Base-by-base conservation (phyloP, 2,888 invertebrate species). In the Glaucopsyche alexis region DNA sequence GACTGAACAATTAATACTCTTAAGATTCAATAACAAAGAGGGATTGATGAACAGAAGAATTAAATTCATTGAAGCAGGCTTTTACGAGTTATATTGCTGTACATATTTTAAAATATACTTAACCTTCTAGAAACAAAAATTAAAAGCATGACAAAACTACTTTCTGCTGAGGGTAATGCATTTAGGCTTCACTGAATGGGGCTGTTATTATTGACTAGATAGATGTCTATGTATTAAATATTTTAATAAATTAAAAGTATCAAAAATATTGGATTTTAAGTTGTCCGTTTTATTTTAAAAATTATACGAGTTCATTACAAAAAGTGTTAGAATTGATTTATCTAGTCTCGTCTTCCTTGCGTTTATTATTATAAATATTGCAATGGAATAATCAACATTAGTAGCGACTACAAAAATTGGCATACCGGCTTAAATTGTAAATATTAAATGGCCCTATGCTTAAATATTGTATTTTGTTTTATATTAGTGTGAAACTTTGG, bases 311-410 rank as follows among this genome's bases (percentile, higher is more conserved):
- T 29, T 55, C 1, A 52, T 52, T 52, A 16, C 16, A 9, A 29
- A 29, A 60, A 60, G 29, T 13, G 7, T 29, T 29, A 7, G 7
- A 49, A 29, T 80, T 77, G 79, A 83, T 80, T 83, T 83, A 83
- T 87, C 88, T 88, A 89, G 89, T 89, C 88, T 83, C 81, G 87
- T 88, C 88, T 89, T 88, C 88, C 87, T 69, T 47, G 69, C 69
- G 49, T 38, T 60, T 11, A 84, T 60, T 11, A 84, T 82, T 55
- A 71, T 65, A 38, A 50, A 52, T 64, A 49, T 69, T 69, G 69
- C 49, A 49, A 29, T 47, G 49, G 29, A 49, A 29, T 49, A 29
- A 67, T 67, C 45, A 14, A 47, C 7, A 47, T 67, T 47, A 67
- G 19, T 19, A 11, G 19, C 16, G 69, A 69, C 69, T 29, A 29